Percentiles rank a stretch among this genome's conserved stretches.
phyloP scores from a whole-genome alignment of 2,113 vertebrate genomes.

The Lates calcarifer region DNA sequence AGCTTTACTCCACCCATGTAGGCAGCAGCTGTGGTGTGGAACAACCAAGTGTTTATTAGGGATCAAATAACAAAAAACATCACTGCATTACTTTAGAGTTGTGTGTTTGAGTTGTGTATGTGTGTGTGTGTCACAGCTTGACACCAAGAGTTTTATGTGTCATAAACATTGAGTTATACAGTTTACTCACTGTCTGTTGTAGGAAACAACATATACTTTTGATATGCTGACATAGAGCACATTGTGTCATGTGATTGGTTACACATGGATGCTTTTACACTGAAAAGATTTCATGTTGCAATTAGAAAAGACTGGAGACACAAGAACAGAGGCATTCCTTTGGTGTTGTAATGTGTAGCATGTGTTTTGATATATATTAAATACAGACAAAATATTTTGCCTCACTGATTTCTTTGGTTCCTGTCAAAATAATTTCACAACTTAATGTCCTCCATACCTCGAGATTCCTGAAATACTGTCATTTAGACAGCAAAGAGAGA shows the following conservation, averaged over 20 bases:
- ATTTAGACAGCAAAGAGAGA: slow-evolving; percentile 26
- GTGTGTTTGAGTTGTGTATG: slow-evolving; percentile 25
- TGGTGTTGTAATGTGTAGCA: slow-evolving; percentile 67
- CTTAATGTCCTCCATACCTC: neutral
- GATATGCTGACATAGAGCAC: slow-evolving; percentile 44
- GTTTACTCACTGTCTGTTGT: slow-evolving; percentile 46
- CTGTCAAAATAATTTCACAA: slow-evolving; percentile 41
- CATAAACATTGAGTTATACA: slow-evolving; percentile 40
- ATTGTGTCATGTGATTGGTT: slow-evolving; percentile 59
- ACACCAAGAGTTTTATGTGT: slow-evolving; percentile 43
- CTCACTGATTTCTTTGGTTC: slow-evolving; percentile 39
- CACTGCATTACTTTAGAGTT: slow-evolving; percentile 15
- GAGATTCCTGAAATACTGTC: neutral
- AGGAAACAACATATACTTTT: slow-evolving; percentile 44
- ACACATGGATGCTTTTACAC: slow-evolving; percentile 62
- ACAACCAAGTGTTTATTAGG: slow-evolving; percentile 49
- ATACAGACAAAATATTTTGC: slow-evolving; percentile 58
- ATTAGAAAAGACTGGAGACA: slow-evolving; percentile 54
- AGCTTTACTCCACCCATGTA: slow-evolving; percentile 38
- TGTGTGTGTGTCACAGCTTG: slow-evolving; percentile 4
- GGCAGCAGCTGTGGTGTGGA: slow-evolving; percentile 50
- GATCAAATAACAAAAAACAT: slow-evolving; percentile 60
- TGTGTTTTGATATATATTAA: slow-evolving; percentile 77
- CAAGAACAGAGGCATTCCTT: slow-evolving; percentile 70
- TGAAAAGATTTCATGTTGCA: slow-evolving; percentile 56